These are phyloP conservation scores for Drosophila tristis DNA, from an alignment of 1,140 invertebrate species.

Conservation along the genomic window DNA sequence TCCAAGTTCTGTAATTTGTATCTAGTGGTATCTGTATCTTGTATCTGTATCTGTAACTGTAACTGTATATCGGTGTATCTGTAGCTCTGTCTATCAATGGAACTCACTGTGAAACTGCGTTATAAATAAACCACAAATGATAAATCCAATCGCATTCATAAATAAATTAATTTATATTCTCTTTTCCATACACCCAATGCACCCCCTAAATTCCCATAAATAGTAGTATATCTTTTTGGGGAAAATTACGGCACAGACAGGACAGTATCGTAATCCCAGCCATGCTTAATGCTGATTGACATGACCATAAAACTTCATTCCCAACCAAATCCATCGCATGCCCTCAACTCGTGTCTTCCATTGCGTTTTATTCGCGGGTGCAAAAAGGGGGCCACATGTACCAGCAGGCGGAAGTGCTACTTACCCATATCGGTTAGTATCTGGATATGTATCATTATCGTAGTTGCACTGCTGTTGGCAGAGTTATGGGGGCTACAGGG, in stretches of 20 bases:
- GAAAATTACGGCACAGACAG: constrained; percentile 24
- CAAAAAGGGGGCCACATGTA: not conserved
- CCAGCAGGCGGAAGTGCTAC: constrained; percentile 26
- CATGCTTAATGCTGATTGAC: constrained; percentile 61
- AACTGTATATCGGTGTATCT: constrained; percentile 40
- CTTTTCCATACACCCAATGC: not conserved
- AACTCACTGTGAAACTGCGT: constrained; percentile 64
- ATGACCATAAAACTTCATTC: constrained; percentile 45
- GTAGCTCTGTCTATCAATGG: constrained; percentile 38
- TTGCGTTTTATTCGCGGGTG: constrained; percentile 11
- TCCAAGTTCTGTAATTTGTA: constrained; percentile 38
- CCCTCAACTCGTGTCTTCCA: constrained; percentile 27
- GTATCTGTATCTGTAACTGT: constrained; percentile 25
- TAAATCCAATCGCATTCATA: constrained; percentile 49
- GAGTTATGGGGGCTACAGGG: not conserved
- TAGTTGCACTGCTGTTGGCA: not conserved
- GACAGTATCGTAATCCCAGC: constrained; percentile 50
- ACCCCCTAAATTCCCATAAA: too few species aligned
- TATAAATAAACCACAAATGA: constrained; percentile 69
- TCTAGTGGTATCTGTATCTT: constrained; percentile 26
- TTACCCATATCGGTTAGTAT: constrained; percentile 5
- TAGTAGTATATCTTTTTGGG: constrained; percentile 6
- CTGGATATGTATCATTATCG: not conserved
- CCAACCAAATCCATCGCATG: constrained; percentile 31
- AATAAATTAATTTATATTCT: constrained; percentile 54